Evolutionary conservation across 1,140 invertebrate genomes (phyloP), one percentile per base, ranked within the genome.

Genomic region (Scaptomyza graminum): DNA sequence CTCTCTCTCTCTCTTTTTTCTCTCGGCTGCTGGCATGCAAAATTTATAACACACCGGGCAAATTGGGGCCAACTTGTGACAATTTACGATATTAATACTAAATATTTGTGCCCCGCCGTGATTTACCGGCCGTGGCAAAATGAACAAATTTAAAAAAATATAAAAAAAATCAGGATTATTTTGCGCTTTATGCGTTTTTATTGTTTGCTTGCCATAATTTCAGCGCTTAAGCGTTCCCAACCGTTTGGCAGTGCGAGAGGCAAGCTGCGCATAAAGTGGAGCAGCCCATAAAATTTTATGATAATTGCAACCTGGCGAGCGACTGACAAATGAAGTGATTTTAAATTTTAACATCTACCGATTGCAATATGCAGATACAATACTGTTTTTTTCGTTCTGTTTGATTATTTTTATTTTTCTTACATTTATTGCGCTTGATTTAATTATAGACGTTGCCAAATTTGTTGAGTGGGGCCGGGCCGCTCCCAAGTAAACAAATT

Each of bases 21-120:
- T 50, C 25, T 47, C 65, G 66, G 43, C 62, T 12, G 15, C 49
- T 73, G 60, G 76, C 70, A 79, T 71, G 77, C 76, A 79, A 87
- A 73, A 88, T 88, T 87, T 87, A 87, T 82, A 88, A 83, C 64
- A 70, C 72, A 59, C 39, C 52, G 62, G 79, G 83, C 83, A 88
- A 88, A 88, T 88, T 88, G 83, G 84, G 83, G 83, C 83, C 83
- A 88, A 88, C 83, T 82, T 88, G 83, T 79, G 83, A 88, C 83
- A 88, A 88, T 88, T 88, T 88, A 88, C 85, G 83, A 79, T 88
- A 88, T 88, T 88, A 88, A 89, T 80, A 88, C 83, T 88, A 88
- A 88, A 88, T 88, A 87, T 87, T 87, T 87, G 83, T 88, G 83
- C 72, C 79, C 83, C 83, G 81, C 80, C 81, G 81, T 74, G 81